Base-by-base conservation (phyloP, 2,113 vertebrate species). In the Gymnorhina tibicen region DNA sequence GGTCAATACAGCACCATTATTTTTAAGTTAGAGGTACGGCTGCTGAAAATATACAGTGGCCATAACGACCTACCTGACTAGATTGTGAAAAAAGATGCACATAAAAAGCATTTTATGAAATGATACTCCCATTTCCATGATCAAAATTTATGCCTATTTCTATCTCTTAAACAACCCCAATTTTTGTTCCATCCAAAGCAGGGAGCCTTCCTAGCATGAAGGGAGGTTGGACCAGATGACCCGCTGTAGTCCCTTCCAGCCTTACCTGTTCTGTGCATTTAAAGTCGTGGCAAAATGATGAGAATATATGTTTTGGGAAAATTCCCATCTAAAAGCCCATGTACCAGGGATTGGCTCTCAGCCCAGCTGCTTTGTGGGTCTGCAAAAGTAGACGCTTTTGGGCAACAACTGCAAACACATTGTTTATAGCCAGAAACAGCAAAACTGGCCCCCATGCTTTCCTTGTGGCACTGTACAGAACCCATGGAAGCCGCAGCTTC, bases 1-100 rank as follows among this genome's bases (percentile, higher is more conserved):
- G 96, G 97, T 98, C 97, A 98, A 86, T 95, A 91, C 84, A 93
- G 87, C 89, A 94, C 96, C 95, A 97, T 98, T 98, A 98, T 98
- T 98, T 98, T 95, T 98, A 90, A 97, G 97, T 97, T 97, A 98
- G 91, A 95, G 88, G 58, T 72, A 76, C 22, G 30, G 72, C n/a
- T 44, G 74, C 87, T 93, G 94, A 97, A 98, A 97, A 97, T 97
- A 97, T 97, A 97, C 95, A 96, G 80, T 87, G 91, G 75, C 89
- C 81, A 44, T 96, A 95, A 94, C 87, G 97, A 96, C 74, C 84
- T 93, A 95, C 87, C 85, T 92, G 92, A 91, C 89, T 83, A 81
- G 87, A 63, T 44, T 82, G 55, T 67, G 68, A 59, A 93, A 94
- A 91, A 89, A 16, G n/a, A 62, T 46, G 93, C 79, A 67, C 85